Evolutionary conservation across 2,113 vertebrate species (phyloP), one percentile per base, ranked within the genome.

Genomic region (Tylochromis polylepis): DNA sequence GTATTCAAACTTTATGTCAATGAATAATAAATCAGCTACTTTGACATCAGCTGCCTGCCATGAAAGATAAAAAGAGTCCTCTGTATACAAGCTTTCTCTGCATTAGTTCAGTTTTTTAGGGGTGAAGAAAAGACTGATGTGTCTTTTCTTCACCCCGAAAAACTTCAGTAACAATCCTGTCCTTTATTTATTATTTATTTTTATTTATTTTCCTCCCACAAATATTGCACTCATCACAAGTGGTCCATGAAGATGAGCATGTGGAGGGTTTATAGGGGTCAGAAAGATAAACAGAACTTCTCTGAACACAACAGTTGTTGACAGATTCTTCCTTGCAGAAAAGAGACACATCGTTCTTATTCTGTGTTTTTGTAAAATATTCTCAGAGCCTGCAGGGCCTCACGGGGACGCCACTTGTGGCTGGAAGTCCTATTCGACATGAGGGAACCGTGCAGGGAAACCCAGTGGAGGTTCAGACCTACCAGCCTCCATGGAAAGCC

Each of bases 401-500:
- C 89, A 98, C 98, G 1, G 98, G 98, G 83, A 99, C 98, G 36
- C 97, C 97, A 4, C 95, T 98, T 41, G 97, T 98, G 43, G 97
- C 98, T 0, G 97, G 97, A 51, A 98, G 98, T 92, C 97, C 98
- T 31, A 97, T 99, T 56, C 96, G 97, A 18, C 98, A 98, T 57
- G 98, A 98, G 80, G 97, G 96, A 85, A 96, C 97, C 0, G 94
- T 98, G 79, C 97, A 97, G 87, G 97, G 97, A 56, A 98, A 96
- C 81, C 97, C 97, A 0, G 97, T 98, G 56, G 98, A 99, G 95
- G 97, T 99, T 51, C 98, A 99, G 95, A 98, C 97, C 8, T 98
- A 98, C 89, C 98, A 99, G 91, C 97, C 98, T 1, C 98, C 97
- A 0, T 99, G 98, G 98, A 99, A 99, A 91, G 97, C 98, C 1